phyloP scores from a whole-genome alignment of 2,888 invertebrate genomes.

The Himalopsyche tibetana region DNA sequence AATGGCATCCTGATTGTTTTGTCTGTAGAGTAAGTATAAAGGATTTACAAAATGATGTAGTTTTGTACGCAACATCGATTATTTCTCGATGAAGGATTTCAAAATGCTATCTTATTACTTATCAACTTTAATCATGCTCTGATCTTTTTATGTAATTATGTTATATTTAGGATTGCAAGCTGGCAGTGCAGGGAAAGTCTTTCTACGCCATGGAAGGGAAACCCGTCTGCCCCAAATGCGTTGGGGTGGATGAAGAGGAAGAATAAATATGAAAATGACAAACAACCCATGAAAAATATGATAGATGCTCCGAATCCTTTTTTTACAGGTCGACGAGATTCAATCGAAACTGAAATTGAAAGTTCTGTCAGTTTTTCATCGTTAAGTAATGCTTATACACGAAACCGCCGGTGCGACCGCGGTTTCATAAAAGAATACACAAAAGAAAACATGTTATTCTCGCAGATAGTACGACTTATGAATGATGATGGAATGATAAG shows the following conservation, averaged over 20 bases:
- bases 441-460: constrained; percentile 49
- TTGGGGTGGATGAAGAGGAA: constrained; percentile 93
- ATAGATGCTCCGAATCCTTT: constrained; percentile 66
- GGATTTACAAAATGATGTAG: background rate
- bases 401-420: background rate
- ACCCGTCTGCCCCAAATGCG: constrained; percentile 96
- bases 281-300: constrained; percentile 69
- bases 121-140: background rate
- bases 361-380: constrained; percentile 17
- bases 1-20: constrained; percentile 99
- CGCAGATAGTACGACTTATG: constrained; percentile 56
- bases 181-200: constrained; percentile 93
- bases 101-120: too few relatives aligned
- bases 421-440: constrained; percentile 28
- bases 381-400: background rate
- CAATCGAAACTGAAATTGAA: constrained; percentile 2
- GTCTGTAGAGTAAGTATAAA: constrained; percentile 93
- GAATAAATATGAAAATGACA: constrained; percentile 70
- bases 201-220: constrained; percentile 98
- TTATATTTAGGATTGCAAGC: constrained; percentile 91
- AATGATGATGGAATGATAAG: constrained; percentile 59
- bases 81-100: background rate
- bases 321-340: constrained; percentile 20
- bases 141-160: constrained; percentile 37
- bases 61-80: background rate